phyloP scores from a whole-genome alignment of 2,797 vertebrate genomes.

The Trematomus bernacchii region DNA sequence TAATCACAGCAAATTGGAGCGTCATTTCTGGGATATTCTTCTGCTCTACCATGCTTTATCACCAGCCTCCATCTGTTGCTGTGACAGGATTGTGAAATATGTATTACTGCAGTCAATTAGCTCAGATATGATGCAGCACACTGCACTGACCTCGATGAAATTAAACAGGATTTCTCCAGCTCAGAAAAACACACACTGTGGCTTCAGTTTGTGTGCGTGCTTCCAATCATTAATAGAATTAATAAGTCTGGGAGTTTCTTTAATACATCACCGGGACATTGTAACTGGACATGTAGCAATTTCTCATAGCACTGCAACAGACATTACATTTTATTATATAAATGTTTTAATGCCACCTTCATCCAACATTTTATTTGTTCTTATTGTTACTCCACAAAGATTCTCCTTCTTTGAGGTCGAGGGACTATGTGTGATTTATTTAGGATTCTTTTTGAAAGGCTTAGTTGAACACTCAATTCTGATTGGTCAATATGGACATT shows the following conservation, averaged over 20 bases:
- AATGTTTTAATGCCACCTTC: not conserved
- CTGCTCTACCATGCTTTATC: constrained; percentile 13
- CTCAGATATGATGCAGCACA: constrained; percentile 15
- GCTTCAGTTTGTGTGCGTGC: not conserved
- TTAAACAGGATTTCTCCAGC: not conserved
- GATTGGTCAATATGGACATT: too few species aligned
- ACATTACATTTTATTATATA: not conserved
- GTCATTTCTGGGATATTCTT: not conserved
- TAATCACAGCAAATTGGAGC: not conserved
- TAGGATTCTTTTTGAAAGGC: too few species aligned
- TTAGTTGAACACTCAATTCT: too few species aligned
- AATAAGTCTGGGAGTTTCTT: constrained; percentile 1
- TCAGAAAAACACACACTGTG: not conserved
- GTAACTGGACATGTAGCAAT: not conserved
- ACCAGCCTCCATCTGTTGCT: constrained; percentile 20
- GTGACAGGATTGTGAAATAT: constrained; percentile 14
- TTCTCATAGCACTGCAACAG: not conserved
- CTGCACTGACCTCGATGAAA: constrained; percentile 4
- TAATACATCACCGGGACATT: constrained; percentile 9
- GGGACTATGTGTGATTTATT: not conserved
- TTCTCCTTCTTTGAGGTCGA: too few species aligned
- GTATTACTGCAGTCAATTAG: constrained; percentile 7
- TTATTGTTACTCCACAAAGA: not conserved
- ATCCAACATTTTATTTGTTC: not conserved
- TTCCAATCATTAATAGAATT: not conserved